Base-by-base conservation (phyloP, 2,888 invertebrate species). In the Tiliacea citrago region DNA sequence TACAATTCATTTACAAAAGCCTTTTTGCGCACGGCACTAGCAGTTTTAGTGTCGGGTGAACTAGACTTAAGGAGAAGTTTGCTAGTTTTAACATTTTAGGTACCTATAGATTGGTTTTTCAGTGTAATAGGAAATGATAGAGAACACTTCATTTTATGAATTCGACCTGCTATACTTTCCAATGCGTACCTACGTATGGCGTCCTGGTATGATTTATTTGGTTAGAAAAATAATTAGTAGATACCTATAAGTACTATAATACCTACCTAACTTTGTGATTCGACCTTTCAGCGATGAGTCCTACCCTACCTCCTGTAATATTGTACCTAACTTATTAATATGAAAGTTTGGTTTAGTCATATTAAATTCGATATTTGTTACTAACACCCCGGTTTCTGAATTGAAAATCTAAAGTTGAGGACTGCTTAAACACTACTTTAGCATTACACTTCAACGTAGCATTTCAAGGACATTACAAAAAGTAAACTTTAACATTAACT, bases 1-100 rank as follows among this genome's bases (percentile, higher is more conserved):
- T 88, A 86, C 80, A 84, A 88, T 83, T 86, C 79, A 89, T 85
- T 88, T 79, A 79, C 77, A 47, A 86, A 86, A 88, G 86, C 86
- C 89, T 88, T 75, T 85, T 89, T 92, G 91, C 92, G 77, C 92
- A 89, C 92, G 90, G 73, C 89, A 87, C 92, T 88, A 68, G 74
- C 74, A 65, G 81, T 65, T 63, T 84, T 92, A 83, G 95, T 94
- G 95, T 79, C 95, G 95, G 86, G 95, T 92, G 95, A 91, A 92
- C 87, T 75, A 83, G 60, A 86, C 82, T 95, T 95, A 96, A 96
- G 94, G 92, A 63, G 92, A 88, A 88, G 90, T 53, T 74, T 29
- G 68, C 39, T 57, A 49, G 24, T 35, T 55, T 18, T 13, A 16
- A 61, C 60, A 42, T 53, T 51, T 2, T 21, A 13, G 1, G 4